Percentiles rank a stretch among this genome's conserved stretches.
phyloP scores from a whole-genome alignment of 2,797 vertebrate species.

The Lepus townsendii region DNA sequence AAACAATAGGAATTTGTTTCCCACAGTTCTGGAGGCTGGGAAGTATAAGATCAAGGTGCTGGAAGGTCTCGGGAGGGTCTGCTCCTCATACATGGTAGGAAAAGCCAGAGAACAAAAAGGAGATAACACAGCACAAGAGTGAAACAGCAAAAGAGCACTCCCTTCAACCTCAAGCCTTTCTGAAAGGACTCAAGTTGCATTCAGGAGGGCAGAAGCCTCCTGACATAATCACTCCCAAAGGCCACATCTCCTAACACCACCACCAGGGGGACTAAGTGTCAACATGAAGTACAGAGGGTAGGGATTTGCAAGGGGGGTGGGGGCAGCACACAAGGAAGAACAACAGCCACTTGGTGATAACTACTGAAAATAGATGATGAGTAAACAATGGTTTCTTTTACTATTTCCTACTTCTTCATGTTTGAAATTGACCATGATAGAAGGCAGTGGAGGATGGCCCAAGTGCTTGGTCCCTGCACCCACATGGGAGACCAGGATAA shows the following conservation, averaged over 20 bases:
- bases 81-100: background rate
- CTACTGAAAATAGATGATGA: background rate
- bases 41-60: background rate
- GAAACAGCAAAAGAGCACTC: background rate
- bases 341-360: background rate
- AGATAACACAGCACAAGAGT: background rate
- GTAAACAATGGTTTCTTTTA: background rate
- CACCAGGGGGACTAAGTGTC: background rate
- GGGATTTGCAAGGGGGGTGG: background rate
- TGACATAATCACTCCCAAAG: background rate
- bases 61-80: background rate
- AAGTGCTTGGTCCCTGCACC: too few relatives aligned
- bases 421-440: conserved; percentile 26
- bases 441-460: too few relatives aligned
- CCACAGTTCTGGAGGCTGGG: background rate
- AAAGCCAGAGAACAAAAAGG: background rate
- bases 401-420: background rate
- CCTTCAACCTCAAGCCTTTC: background rate
- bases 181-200: background rate
- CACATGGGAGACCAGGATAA: too few relatives aligned
- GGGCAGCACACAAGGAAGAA: background rate
- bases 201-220: background rate
- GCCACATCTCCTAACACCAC: background rate
- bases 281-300: background rate
- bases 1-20: background rate